Evolutionary conservation across 2,888 invertebrate genomes (phyloP).

Genomic region (Venustoraphidia nigricollis): DNA sequence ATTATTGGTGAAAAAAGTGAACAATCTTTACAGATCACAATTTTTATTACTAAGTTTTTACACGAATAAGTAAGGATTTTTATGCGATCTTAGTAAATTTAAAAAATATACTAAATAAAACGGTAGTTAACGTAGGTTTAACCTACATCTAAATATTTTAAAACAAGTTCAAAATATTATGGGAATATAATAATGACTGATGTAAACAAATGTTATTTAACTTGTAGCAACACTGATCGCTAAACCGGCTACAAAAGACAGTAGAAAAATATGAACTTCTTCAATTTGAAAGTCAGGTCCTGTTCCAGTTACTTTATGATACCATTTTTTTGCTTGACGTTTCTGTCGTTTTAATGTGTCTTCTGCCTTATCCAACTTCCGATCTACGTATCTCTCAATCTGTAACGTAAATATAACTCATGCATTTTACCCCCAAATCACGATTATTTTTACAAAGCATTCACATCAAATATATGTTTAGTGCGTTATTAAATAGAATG

Average conservation of each 20-base stretch:
- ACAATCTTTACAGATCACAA: too few relatives aligned
- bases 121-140: too few relatives aligned
- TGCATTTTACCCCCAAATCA: not conserved
- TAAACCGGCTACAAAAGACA: slow-evolving; percentile 67
- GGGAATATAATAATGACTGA: not conserved
- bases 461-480: not conserved
- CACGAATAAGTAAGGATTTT: too few relatives aligned
- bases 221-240: slow-evolving; percentile 45
- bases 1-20: too few relatives aligned
- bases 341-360: slow-evolving; percentile 53
- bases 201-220: not conserved
- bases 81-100: too few relatives aligned
- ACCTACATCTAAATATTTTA: not conserved
- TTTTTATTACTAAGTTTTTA: too few relatives aligned
- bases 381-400: slow-evolving; percentile 69
- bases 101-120: too few relatives aligned
- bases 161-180: not conserved
- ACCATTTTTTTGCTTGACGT: slow-evolving; percentile 61
- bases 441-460: not conserved
- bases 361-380: slow-evolving; percentile 68
- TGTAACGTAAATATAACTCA: slow-evolving; percentile 26
- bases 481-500: too few relatives aligned
- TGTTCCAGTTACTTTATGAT: slow-evolving; percentile 47
- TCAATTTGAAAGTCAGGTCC: slow-evolving; percentile 47
- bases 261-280: slow-evolving; percentile 64